These are phyloP conservation scores for Urechis unicinctus DNA, from an alignment of 2,888 invertebrate genomes.

Conservation along the genomic window DNA sequence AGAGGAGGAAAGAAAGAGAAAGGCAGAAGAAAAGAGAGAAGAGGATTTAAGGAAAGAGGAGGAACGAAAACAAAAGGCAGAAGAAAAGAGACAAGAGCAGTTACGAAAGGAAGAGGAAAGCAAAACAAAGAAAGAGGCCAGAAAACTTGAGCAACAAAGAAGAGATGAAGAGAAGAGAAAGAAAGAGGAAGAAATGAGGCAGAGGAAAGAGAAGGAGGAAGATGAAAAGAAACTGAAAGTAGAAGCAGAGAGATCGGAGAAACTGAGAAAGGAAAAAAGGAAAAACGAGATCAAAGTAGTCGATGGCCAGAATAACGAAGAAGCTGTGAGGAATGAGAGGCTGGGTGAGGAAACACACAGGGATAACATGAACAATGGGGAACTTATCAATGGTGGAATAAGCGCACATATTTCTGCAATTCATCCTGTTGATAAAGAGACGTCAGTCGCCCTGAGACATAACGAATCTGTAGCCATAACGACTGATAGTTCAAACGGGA, in stretches of 20 bases:
- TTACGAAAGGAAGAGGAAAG: constrained; percentile 8
- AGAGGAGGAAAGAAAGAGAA: not conserved
- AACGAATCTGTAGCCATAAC: no score
- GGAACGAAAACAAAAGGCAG: not conserved
- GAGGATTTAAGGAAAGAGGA: not conserved
- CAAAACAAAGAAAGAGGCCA: constrained; percentile 8
- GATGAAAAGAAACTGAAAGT: constrained; percentile 12
- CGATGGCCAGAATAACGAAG: no score
- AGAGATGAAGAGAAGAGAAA: constrained; percentile 18
- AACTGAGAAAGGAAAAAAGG: not conserved
- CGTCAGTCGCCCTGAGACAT: no score
- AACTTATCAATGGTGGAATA: no score
- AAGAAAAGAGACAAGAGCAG: constrained; percentile 8
- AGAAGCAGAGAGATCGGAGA: not conserved
- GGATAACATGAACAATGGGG: no score
- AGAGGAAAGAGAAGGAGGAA: constrained; percentile 13
- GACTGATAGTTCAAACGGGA: no score
- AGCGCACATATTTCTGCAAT: no score
- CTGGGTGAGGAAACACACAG: no score
- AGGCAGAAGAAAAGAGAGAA: not conserved
- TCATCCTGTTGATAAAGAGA: no score
- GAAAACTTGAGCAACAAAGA: constrained; percentile 24
- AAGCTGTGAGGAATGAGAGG: no score
- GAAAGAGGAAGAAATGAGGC: constrained; percentile 17
- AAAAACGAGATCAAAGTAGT: no score